phyloP scores from a whole-genome alignment of 1,140 invertebrate genomes.

The Metopolophium dirhodum region DNA sequence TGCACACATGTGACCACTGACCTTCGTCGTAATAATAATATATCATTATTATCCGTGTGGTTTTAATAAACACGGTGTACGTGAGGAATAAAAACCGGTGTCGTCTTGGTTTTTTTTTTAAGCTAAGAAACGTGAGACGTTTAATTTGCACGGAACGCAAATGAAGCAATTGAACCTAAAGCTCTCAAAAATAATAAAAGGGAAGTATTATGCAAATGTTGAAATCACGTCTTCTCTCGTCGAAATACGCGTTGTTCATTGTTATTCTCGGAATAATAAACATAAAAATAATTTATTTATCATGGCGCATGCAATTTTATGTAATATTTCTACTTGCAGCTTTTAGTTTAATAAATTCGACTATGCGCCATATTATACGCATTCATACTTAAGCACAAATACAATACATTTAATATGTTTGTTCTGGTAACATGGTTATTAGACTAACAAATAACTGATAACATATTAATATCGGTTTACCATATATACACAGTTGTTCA shows the following conservation, averaged over 20 bases:
- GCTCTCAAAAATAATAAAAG: constrained; percentile 35
- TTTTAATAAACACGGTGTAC: neutral
- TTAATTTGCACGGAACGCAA: constrained; percentile 1
- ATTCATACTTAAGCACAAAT: neutral
- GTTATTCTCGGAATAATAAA: neutral
- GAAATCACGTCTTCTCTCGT: constrained; percentile 23
- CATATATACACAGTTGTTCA: neutral
- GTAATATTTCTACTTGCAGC: neutral
- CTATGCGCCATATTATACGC: neutral
- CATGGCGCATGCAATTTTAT: neutral
- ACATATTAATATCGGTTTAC: neutral
- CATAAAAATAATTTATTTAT: constrained; percentile 21
- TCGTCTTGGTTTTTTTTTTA: neutral
- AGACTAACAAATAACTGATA: neutral
- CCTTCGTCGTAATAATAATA: neutral
- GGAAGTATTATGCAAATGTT: neutral
- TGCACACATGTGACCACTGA: neutral
- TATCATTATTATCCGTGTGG: neutral
- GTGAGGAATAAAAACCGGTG: neutral
- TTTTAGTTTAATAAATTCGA: neutral
- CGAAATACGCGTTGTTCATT: neutral
- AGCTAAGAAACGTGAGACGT: neutral
- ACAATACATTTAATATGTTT: neutral
- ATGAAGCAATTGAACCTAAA: neutral
- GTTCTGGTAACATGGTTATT: neutral